Percentiles rank a stretch among this genome's conserved stretches.
These are phyloP conservation scores for Nomia melanderi DNA, from an alignment of 1,140 invertebrate genomes.

Conservation along the genomic window DNA sequence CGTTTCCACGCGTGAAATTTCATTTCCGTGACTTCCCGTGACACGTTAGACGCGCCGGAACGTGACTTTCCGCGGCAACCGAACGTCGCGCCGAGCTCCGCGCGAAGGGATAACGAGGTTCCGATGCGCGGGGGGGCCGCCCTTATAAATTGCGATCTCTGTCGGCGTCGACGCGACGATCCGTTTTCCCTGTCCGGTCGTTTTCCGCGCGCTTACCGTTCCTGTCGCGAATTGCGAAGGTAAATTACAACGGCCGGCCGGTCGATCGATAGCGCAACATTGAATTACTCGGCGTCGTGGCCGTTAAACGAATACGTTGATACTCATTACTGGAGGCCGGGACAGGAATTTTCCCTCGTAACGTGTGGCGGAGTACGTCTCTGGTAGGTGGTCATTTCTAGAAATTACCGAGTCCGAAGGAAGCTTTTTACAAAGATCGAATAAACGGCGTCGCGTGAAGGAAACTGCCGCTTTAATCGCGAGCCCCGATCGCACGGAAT, in stretches of 20 bases:
- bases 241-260: not conserved
- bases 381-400: not conserved
- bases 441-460: conserved; percentile 52
- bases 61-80: no score
- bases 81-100: no score
- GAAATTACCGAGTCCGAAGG: not conserved
- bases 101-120: not conserved
- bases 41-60: no score
- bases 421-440: conserved; percentile 39
- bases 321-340: not conserved
- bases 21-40: not conserved
- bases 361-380: no score
- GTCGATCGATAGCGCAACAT: conserved; percentile 17
- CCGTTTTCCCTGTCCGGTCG: not conserved
- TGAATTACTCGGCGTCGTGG: conserved; percentile 9
- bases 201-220: not conserved
- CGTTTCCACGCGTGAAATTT: not conserved
- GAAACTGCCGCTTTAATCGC: conserved; percentile 13
- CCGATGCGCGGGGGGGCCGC: not conserved
- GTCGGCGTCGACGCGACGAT: not conserved
- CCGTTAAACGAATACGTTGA: no score
- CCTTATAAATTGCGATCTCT: conserved; percentile 2
- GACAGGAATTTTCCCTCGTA: no score
- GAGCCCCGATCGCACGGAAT: conserved; percentile 4
- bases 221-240: conserved; percentile 16